Evolutionary conservation across 2,113 vertebrate species (phyloP), one percentile per base, ranked within the genome.

Genomic region (Lethenteron camtschaticum): DNA sequence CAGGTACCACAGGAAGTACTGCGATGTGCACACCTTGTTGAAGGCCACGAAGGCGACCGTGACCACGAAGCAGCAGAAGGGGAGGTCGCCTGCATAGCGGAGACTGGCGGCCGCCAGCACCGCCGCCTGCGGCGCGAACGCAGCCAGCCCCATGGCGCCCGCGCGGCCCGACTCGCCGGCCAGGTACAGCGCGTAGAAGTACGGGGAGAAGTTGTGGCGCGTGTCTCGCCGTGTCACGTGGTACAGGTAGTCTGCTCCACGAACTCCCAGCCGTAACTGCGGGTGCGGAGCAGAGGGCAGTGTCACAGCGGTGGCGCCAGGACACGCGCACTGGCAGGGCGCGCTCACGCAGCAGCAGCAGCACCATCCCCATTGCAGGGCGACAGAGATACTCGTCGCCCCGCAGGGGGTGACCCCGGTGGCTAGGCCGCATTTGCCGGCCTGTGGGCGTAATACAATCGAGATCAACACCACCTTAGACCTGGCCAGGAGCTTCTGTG

Each of bases 1-100:
- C 71, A 96, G 83, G 71, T 96, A 99, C 94, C 94, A 99, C 13
- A 99, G 79, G 72, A 96, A 96, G 76, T 99, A 96, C 81, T 95
- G 68, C 11, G 94, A 99, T 0, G 92, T 99, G 82, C 92, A 97
- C 9, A 99, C 90, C 84, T 96, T 99, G 83, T 97, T 99, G 76
- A 97, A 96, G 72, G 82, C 87, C 71, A 96, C 92, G 69, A 97
- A 95, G 70, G 96, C 77, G 59, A 83, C 76, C 0, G 89, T 99
- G 69, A 95, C 85, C 1, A 99, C 78, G 76, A 95, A 99, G 74
- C 86, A 96, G 73, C 86, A 88, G 75, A 95, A 86, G 57, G 75
- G 72, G 56, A 95, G 83, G 72, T 99, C 88, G 12, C 76, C 76
- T 78, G 85, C 79, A 73, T 85, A 95, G 0, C 78, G 78, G 72